phyloP scores from a whole-genome alignment of 2,113 vertebrate species.

The Oreochromis aureus region DNA sequence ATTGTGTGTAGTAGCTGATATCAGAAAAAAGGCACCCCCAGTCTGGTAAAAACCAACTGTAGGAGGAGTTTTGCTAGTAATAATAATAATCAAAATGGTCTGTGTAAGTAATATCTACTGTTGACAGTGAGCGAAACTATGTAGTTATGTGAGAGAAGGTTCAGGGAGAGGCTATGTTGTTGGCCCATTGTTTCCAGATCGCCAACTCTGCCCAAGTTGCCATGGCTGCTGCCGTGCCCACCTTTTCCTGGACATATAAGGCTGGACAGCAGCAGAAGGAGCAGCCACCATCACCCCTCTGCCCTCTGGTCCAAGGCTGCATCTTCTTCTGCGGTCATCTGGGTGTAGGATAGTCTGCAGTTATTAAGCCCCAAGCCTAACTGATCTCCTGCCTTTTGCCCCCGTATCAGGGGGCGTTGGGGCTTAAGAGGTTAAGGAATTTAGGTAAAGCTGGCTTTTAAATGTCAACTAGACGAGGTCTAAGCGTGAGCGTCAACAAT shows the following conservation, averaged over 20 bases:
- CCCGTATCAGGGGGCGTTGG: no score
- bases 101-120: background rate
- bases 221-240: constrained; percentile 55
- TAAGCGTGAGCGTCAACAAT: background rate
- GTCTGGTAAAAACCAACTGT: background rate
- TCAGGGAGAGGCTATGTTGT: constrained; percentile 58
- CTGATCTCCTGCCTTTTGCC: no score
- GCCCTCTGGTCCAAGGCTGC: background rate
- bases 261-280: constrained; percentile 28
- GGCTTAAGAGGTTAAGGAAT: no score
- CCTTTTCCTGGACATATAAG: constrained; percentile 70
- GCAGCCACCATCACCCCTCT: background rate
- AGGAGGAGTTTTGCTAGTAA: background rate
- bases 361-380: no score
- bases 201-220: constrained; percentile 51
- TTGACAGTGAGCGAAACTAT: background rate
- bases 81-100: background rate
- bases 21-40: background rate
- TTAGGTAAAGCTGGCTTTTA: constrained; percentile 16
- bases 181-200: constrained; percentile 62
- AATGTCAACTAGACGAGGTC: constrained; percentile 28
- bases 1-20: background rate
- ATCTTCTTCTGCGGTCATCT: constrained; percentile 8
- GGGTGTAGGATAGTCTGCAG: background rate
- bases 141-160: constrained; percentile 20